A percentile compares a stretch with the other conserved stretches of the same genome.
Evolutionary conservation across 2,888 invertebrate genomes (phyloP).

Genomic region (Philaethria dido): DNA sequence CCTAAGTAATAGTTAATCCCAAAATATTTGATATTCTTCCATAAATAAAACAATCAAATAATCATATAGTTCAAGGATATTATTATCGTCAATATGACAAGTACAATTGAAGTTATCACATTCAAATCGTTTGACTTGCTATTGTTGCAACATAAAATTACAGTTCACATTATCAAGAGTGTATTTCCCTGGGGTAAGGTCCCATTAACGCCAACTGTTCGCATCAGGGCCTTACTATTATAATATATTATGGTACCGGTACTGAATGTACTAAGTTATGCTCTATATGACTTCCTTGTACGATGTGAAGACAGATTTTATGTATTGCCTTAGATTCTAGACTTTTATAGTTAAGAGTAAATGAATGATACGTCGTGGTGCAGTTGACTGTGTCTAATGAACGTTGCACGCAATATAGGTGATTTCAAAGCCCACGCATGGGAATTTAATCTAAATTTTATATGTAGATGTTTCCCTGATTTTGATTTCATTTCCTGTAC

Average conservation of each 20-base stretch:
- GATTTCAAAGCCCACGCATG: slow-evolving; percentile 7
- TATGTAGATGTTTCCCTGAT: background rate
- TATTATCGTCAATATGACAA: slow-evolving; percentile 38
- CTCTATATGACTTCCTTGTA: slow-evolving; percentile 49
- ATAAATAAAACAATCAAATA: background rate
- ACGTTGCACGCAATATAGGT: slow-evolving; percentile 12
- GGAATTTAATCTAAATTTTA: background rate
- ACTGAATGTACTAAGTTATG: slow-evolving; percentile 51
- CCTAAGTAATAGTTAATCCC: too few relatives aligned
- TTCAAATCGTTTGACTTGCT: slow-evolving; percentile 49
- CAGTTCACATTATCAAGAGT: slow-evolving; percentile 74
- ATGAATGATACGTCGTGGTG: background rate
- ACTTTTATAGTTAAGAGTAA: slow-evolving; percentile 2
- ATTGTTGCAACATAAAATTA: slow-evolving; percentile 77
- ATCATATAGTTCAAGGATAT: background rate
- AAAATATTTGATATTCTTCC: too few relatives aligned
- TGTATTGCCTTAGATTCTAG: background rate
- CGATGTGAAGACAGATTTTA: background rate
- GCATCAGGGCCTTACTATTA: slow-evolving; percentile 57
- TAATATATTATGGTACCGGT: slow-evolving; percentile 55
- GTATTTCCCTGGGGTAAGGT: slow-evolving; percentile 75
- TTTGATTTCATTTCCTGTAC: background rate
- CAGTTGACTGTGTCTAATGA: slow-evolving; percentile 3
- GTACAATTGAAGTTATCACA: slow-evolving; percentile 44
- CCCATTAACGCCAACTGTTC: slow-evolving; percentile 82